phyloP scores from a whole-genome alignment of 2,113 vertebrate genomes.

The Triplophysa dalaica region DNA sequence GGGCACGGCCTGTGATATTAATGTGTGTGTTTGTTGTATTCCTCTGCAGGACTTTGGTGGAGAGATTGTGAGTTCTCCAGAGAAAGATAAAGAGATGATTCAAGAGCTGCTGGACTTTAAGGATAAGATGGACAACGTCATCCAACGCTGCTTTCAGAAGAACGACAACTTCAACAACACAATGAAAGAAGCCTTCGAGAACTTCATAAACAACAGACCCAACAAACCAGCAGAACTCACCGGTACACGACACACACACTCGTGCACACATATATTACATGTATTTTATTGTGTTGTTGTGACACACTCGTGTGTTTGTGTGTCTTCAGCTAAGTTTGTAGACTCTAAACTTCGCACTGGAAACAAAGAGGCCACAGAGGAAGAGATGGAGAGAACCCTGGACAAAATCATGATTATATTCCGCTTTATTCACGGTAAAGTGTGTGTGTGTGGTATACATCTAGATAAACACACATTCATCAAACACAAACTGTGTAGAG shows the following conservation, averaged over 20 bases:
- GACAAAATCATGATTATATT: constrained; percentile 99
- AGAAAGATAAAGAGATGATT: constrained; percentile 99
- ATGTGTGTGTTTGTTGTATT: neutral
- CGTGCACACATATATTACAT: too few species aligned
- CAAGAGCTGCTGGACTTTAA: constrained; percentile 98
- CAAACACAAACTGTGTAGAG: too few species aligned
- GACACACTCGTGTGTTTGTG: neutral
- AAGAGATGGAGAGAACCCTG: constrained; percentile 97
- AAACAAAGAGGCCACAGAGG: constrained; percentile 98
- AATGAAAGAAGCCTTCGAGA: constrained; percentile 99
- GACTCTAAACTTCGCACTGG: constrained; percentile 96
- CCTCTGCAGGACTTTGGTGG: constrained; percentile 88
- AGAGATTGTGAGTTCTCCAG: constrained; percentile 97
- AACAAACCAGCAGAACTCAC: constrained; percentile 99
- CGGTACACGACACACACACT: constrained; percentile 67
- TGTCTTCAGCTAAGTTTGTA: constrained; percentile 88
- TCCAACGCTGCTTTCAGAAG: constrained; percentile 93
- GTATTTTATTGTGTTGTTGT: neutral
- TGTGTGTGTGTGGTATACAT: neutral
- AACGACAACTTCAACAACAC: constrained; percentile 98
- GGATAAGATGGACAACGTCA: constrained; percentile 96
- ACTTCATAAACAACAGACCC: constrained; percentile 97
- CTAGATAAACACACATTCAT: too few species aligned
- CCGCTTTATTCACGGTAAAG: constrained; percentile 95
- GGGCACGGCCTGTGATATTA: neutral